These are phyloP conservation scores for Lamellibrachia satsuma DNA, from an alignment of 2,888 invertebrate species.

Conservation along the genomic window DNA sequence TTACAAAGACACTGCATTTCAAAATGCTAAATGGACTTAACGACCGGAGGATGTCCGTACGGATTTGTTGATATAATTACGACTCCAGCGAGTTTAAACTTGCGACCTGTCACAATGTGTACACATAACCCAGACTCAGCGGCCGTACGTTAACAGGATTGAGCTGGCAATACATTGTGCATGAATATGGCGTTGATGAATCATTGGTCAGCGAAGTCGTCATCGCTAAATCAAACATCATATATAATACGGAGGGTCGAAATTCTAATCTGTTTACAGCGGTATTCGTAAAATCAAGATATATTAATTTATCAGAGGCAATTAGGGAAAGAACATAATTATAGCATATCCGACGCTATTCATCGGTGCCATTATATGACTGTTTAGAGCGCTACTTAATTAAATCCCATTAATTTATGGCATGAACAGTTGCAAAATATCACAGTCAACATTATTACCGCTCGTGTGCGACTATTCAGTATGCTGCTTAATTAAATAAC, in stretches of 20 bases:
- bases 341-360: neutral
- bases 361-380: neutral
- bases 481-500: neutral
- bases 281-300: neutral
- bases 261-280: neutral
- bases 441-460: neutral
- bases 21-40: neutral
- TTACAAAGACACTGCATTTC: neutral
- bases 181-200: neutral
- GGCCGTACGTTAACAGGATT: neutral
- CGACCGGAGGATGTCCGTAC: neutral
- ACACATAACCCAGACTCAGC: neutral
- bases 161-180: neutral
- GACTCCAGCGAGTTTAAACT: neutral
- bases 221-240: neutral
- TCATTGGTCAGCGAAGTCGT: neutral
- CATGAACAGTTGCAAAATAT: neutral
- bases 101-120: neutral
- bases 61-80: neutral
- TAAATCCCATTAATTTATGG: neutral
- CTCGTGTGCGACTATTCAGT: neutral
- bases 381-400: constrained; percentile 2
- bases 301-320: neutral
- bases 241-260: neutral
- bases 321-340: neutral